Evolutionary conservation across 2,888 invertebrate species (phyloP).

Genomic region (Ornithoptera priamus): DNA sequence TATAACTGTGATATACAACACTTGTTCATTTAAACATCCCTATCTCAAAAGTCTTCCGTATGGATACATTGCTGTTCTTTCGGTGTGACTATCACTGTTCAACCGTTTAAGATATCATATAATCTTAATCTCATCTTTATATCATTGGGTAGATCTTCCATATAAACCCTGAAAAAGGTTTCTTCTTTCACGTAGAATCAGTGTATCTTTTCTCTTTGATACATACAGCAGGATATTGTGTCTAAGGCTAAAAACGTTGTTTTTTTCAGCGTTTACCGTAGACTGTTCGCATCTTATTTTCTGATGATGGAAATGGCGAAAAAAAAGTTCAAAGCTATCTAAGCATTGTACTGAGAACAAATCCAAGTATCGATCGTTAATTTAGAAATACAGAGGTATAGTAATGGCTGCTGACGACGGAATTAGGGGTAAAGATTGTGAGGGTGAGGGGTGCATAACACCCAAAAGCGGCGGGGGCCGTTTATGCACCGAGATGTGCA

Average conservation of each 20-base stretch:
- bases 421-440: slow-evolving; percentile 26
- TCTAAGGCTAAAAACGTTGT: no score
- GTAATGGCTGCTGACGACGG: slow-evolving; percentile 16
- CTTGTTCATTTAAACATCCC: background rate
- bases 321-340: background rate
- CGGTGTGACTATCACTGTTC: background rate
- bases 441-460: slow-evolving; percentile 42
- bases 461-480: slow-evolving; percentile 38
- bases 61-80: background rate
- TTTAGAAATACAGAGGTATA: slow-evolving; percentile 17
- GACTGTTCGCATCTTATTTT: background rate
- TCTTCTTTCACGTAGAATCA: no score
- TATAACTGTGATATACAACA: slow-evolving; percentile 1
- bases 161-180: no score
- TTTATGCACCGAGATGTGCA: slow-evolving; percentile 36
- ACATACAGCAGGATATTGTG: no score
- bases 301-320: background rate
- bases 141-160: background rate
- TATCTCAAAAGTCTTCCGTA: background rate
- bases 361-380: background rate
- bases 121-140: background rate
- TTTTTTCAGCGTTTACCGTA: background rate
- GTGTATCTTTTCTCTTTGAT: no score
- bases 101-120: background rate
- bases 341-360: background rate